Evolutionary conservation across 2,888 invertebrate genomes (phyloP).

Genomic region (Tetrapedia diversipes): DNA sequence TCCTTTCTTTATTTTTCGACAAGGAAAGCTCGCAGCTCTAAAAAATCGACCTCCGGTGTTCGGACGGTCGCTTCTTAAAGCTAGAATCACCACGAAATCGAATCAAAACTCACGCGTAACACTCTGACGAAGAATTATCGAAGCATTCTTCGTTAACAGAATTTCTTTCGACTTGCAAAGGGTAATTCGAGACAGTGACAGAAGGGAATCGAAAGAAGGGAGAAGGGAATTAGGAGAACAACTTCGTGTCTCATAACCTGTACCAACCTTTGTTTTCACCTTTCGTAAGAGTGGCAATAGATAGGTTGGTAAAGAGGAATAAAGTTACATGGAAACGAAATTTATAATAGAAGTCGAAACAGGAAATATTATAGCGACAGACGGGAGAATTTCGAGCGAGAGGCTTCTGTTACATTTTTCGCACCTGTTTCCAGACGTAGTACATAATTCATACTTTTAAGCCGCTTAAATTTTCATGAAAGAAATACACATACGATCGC

Average conservation of each 20-base stretch:
- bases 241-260: neutral
- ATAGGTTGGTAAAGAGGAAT: neutral
- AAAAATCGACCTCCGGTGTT: neutral
- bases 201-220: constrained; percentile 12
- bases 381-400: constrained; percentile 49
- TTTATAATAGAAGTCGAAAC: constrained; percentile 33
- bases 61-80: constrained; percentile 25
- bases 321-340: constrained; percentile 17
- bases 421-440: constrained; percentile 23
- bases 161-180: constrained; percentile 25
- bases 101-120: constrained; percentile 40
- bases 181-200: constrained; percentile 43
- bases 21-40: constrained; percentile 14
- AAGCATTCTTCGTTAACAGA: constrained; percentile 25
- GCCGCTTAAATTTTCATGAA: too few relatives aligned
- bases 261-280: neutral
- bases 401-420: constrained; percentile 20
- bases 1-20: constrained; percentile 5
- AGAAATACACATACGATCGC: neutral
- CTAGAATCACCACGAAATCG: constrained; percentile 31
- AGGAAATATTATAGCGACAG: constrained; percentile 44
- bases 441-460: neutral
- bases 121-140: constrained; percentile 29
- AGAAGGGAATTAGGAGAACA: constrained; percentile 12
- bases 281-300: too few relatives aligned